Evolutionary conservation across 2,113 vertebrate species (phyloP), one percentile per base, ranked within the genome.

Genomic region (Ophthalmolycus amberensis): DNA sequence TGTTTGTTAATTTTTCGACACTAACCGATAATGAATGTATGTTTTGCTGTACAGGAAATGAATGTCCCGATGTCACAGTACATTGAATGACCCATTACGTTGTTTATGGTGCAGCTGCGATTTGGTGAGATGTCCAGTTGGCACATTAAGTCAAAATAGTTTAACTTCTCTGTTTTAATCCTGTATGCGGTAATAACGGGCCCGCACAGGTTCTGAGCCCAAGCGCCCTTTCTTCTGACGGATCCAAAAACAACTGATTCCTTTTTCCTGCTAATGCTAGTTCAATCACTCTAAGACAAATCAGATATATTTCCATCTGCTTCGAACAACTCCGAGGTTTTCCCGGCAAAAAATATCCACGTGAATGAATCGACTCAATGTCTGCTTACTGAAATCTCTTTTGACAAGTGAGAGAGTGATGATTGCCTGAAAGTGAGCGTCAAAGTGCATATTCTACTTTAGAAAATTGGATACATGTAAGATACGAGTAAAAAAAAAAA

Each of bases 11-110:
- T 92, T 93, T 92, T 88, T 84, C 54, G 72, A 94, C 90, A 90
- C 93, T 93, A 95, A 95, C 94, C 94, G 94, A 95, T 95, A 93
- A 91, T 95, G 95, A 95, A 95, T 95, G 95, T 95, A 95, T 94
- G 94, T 91, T 95, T 94, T 94, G 91, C 91, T 94, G 91, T 94
- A 93, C 93, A 94, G 91, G 89, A 93, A 90, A 92, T 93, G 93
- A 94, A 93, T 94, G 92, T 94, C 85, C 87, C 85, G 70, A 86
- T 88, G 89, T 92, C 85, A 73, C 86, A 89, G 91, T 90, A 83
- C 90, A 92, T 88, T 89, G 89, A 92, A 90, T 90, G 89, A 90
- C 85, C 75, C 84, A 56, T 74, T 32, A 70, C 50, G 29, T 67
- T 71, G 85, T 83, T 87, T 68, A 64, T 34, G 42, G 82, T 76